Percentiles rank a stretch among this genome's conserved stretches.
Evolutionary conservation across 1,140 invertebrate genomes (phyloP).

Genomic region (Octopus sinensis): DNA sequence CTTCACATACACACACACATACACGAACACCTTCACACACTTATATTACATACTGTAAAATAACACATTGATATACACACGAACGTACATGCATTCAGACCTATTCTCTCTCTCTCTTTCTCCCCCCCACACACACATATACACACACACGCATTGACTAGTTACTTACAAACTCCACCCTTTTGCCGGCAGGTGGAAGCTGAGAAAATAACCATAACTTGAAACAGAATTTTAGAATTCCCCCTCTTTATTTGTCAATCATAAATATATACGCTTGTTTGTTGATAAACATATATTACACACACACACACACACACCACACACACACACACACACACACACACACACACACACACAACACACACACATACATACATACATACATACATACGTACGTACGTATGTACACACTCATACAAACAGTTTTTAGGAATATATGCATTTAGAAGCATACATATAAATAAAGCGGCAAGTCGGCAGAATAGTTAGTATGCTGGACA

Average conservation of each 20-base stretch:
- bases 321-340: neutral
- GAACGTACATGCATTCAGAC: too few species aligned
- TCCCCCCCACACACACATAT: neutral
- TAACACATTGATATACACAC: too few species aligned
- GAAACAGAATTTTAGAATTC: too few species aligned
- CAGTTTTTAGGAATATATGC: neutral
- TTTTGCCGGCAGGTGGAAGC: too few species aligned
- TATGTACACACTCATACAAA: neutral
- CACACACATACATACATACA: neutral
- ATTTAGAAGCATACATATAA: neutral
- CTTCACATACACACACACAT: too few species aligned
- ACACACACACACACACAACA: neutral
- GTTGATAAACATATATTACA: neutral
- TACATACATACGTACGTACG: neutral
- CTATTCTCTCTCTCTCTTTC: too few species aligned
- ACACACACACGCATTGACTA: neutral
- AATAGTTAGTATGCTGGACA: too few species aligned
- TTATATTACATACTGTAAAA: too few species aligned
- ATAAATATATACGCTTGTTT: neutral
- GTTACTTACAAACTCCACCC: too few species aligned
- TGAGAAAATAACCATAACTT: too few species aligned
- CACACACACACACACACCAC: neutral
- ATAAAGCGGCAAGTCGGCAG: neutral
- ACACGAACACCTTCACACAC: too few species aligned
- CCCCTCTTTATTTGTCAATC: too few species aligned